Conservation (phyloP, 2,113 vertebrate genomes). For the Echinops telfairi region DNA sequence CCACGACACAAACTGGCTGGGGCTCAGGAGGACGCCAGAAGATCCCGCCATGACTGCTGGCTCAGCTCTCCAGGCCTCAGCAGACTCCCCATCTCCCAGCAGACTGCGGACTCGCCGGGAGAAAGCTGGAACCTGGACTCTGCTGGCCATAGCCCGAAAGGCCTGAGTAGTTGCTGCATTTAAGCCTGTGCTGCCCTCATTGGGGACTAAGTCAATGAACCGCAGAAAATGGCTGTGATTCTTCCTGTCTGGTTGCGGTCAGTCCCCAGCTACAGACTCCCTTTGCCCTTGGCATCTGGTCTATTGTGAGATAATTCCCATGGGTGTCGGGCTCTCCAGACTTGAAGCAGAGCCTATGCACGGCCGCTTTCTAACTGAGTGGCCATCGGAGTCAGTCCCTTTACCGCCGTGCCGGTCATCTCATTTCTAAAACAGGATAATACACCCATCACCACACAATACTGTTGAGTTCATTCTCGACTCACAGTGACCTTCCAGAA, state of each 20-base stretch:
- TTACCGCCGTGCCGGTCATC: neutral
- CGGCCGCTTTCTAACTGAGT: neutral
- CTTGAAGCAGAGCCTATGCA: neutral
- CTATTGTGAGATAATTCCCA: neutral
- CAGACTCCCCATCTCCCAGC: neutral
- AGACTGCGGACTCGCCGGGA: neutral
- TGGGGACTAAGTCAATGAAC: neutral
- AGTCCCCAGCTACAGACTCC: neutral
- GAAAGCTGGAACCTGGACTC: neutral
- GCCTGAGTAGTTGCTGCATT: neutral
- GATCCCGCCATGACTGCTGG: neutral
- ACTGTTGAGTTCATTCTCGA: neutral
- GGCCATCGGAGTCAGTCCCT: neutral
- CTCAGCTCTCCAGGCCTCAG: neutral
- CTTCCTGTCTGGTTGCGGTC: neutral
- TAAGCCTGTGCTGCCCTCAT: neutral
- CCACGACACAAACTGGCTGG: neutral
- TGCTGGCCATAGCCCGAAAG: neutral
- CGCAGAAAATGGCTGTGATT: neutral
- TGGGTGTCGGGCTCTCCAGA: neutral
- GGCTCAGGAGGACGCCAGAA: neutral
- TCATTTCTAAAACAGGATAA: slow-evolving; percentile 28
- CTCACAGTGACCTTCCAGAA: neutral
- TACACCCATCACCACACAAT: neutral
- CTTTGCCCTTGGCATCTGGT: neutral